These are phyloP conservation scores for Silurus asotus DNA, from an alignment of 2,113 vertebrate genomes.

Conservation along the genomic window DNA sequence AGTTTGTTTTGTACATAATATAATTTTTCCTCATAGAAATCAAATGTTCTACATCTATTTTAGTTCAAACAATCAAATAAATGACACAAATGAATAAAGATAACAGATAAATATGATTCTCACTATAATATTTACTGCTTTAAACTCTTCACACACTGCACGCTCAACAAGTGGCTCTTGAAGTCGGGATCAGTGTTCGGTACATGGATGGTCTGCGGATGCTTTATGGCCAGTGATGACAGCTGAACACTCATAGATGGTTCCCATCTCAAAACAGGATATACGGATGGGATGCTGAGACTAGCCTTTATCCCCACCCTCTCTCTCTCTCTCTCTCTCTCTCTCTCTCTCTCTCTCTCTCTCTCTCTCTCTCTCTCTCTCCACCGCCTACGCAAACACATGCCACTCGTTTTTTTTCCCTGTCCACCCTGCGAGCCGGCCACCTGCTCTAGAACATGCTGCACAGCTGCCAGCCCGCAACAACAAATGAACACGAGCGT, in stretches of 20 bases:
- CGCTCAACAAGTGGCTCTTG: background rate
- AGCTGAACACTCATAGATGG: constrained; percentile 48
- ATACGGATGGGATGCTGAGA: constrained; percentile 63
- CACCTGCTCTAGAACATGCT: constrained; percentile 79
- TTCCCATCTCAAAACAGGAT: constrained; percentile 61
- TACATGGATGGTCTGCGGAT: background rate
- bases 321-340: constrained; percentile 30
- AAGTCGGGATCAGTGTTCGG: background rate
- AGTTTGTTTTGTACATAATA: no score
- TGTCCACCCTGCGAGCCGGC: constrained; percentile 69
- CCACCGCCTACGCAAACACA: constrained; percentile 62
- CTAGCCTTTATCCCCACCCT: constrained; percentile 35
- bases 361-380: constrained; percentile 13
- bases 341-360: constrained; percentile 15
- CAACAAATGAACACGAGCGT: constrained; percentile 74
- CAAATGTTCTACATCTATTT: background rate
- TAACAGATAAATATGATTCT: background rate
- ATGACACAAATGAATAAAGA: background rate
- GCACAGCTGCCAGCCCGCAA: constrained; percentile 79
- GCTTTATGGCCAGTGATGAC: constrained; percentile 7
- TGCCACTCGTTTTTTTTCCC: constrained; percentile 66
- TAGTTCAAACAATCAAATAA: background rate
- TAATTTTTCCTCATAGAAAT: background rate
- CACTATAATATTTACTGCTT: background rate
- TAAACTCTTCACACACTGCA: background rate